Evolutionary conservation across 1,140 invertebrate species (phyloP).

Genomic region (Listronotus oregonensis): DNA sequence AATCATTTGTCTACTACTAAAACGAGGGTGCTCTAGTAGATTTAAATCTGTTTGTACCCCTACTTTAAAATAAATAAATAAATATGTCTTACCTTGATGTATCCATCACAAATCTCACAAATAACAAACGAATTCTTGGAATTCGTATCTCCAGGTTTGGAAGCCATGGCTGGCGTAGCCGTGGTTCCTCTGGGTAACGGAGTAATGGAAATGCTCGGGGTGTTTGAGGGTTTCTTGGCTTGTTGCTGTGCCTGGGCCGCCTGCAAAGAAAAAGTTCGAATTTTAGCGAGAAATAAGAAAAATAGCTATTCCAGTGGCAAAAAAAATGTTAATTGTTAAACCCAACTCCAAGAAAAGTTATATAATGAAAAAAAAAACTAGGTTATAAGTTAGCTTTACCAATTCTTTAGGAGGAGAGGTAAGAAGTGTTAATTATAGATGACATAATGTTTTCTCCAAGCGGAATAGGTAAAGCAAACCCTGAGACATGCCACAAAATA

Average conservation of each 20-base stretch:
- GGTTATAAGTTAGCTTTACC: too few relatives aligned
- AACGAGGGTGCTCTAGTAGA: too few relatives aligned
- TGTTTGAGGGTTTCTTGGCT: conserved; percentile 25
- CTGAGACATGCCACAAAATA: too few relatives aligned
- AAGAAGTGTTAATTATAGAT: too few relatives aligned
- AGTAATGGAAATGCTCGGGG: conserved; percentile 88
- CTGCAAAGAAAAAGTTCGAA: conserved; percentile 7
- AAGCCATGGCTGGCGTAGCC: conserved; percentile 44
- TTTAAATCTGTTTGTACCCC: too few relatives aligned
- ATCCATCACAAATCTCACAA: conserved; percentile 94
- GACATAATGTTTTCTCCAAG: too few relatives aligned
- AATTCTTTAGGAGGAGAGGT: too few relatives aligned
- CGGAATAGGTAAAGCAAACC: too few relatives aligned
- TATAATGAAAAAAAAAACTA: not conserved
- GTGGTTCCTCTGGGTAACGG: conserved; percentile 74
- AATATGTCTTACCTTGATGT: conserved; percentile 76
- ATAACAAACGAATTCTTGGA: conserved; percentile 85
- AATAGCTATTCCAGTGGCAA: not conserved
- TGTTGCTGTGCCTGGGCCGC: conserved; percentile 8
- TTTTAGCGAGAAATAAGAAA: not conserved
- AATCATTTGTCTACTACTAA: too few relatives aligned
- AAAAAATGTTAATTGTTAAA: conserved; percentile 2
- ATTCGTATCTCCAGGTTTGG: conserved; percentile 56
- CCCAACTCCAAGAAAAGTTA: not conserved
- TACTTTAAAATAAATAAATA: too few relatives aligned